Base-by-base conservation (phyloP, 2,113 vertebrate species). In the Osmerus eperlanus region DNA sequence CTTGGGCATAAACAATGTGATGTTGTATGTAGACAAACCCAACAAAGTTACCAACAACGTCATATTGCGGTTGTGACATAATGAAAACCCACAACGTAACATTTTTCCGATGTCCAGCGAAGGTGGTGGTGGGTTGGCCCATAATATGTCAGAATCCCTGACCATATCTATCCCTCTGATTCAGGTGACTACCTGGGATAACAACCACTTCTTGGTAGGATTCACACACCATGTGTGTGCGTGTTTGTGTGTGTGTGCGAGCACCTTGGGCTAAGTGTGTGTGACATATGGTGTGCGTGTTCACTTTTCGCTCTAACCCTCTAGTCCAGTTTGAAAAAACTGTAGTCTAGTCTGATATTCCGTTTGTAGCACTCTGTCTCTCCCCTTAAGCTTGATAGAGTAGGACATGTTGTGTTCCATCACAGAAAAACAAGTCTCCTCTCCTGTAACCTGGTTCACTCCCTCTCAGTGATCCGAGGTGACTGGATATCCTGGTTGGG, bases 161-260 rank as follows among this genome's bases (percentile, higher is more conserved):
- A 59, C 65, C 25, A n/a, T 56, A 84, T 80, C 64, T 85, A 51
- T 91, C 82, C 78, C 71, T 84, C 76, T 83, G 75, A 86, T 93
- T 82, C 87, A 95, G 94, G 93, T 56, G 88, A 91, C 91, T 81
- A 87, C 84, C 90, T 90, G 86, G 78, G 80, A 91, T 91, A 91
- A 89, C 78, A 83, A 64, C 75, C 88, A 80, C 51, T 62, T 87
- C 67, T 89, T 92, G 94, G 94, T 95, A 95, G 92, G 94, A 91
- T 65, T 69, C 74, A 23, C 63, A 67, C 60, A 47, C 61, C 62
- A 65, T 80, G 73, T 82, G 81, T 84, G 72, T 75, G 19, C 59
- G 51, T 11, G 63, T 19, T 1, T 19, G 47, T 23, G 52, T 36
- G 52, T 29, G 68, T 61, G 21, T 70, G 66, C 54, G 52, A 28